These are phyloP conservation scores for Amphiprion percula DNA, from an alignment of 2,113 vertebrate genomes.

Conservation along the genomic window DNA sequence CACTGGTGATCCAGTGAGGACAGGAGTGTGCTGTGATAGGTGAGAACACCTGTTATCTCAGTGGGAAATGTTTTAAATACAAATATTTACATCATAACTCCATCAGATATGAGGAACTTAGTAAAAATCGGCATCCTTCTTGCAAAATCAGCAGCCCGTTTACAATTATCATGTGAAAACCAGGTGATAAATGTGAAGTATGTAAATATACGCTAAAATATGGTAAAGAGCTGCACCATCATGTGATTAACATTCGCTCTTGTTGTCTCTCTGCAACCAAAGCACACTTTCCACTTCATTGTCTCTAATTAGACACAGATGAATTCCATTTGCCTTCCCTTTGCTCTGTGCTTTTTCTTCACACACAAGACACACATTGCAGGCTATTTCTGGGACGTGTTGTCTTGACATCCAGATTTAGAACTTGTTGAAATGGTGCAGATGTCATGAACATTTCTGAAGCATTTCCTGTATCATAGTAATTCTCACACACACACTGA, in stretches of 20 bases:
- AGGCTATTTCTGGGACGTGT: conserved; percentile 52
- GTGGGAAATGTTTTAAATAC: background rate
- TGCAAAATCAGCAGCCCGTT: background rate
- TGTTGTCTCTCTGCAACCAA: conserved; percentile 35
- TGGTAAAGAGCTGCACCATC: conserved; percentile 26
- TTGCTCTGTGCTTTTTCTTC: conserved; percentile 19
- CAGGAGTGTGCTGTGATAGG: background rate
- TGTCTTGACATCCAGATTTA: conserved; percentile 58
- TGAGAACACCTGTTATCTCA: background rate
- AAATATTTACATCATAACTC: background rate
- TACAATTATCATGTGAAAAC: background rate
- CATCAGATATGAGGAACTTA: background rate
- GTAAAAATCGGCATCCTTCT: no score
- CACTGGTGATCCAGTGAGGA: background rate
- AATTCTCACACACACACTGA: background rate
- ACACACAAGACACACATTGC: conserved; percentile 4
- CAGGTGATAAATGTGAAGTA: conserved; percentile 2
- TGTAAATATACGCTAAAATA: background rate
- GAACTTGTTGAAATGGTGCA: conserved; percentile 41
- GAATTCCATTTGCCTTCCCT: conserved; percentile 62
- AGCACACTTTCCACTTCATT: conserved; percentile 51
- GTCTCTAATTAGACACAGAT: conserved; percentile 67
- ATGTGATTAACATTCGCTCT: conserved; percentile 39
- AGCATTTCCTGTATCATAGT: background rate
- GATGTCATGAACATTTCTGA: conserved; percentile 13